phyloP scores from a whole-genome alignment of 2,888 invertebrate genomes.

The Heterodera filipjevi region DNA sequence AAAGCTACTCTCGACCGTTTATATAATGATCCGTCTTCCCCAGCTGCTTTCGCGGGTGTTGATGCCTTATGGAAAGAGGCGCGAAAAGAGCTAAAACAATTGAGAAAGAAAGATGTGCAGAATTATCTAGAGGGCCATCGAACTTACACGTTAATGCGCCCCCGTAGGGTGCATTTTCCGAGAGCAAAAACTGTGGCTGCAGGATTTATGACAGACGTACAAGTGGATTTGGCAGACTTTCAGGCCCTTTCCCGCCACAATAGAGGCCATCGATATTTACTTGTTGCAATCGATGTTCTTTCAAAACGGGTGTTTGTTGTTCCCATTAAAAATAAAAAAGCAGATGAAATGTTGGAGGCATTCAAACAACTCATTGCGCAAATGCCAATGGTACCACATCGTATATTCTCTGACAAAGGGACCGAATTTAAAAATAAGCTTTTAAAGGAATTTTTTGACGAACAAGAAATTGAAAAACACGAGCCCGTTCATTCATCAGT shows the following conservation, averaged over 20 bases:
- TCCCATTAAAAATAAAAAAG: background rate
- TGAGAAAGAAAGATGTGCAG: too few species aligned
- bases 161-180: background rate
- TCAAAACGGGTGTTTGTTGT: background rate
- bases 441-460: too few species aligned
- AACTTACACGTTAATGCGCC: slow-evolving; percentile 4
- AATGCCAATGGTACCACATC: background rate
- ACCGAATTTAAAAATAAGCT: too few species aligned
- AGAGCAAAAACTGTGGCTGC: slow-evolving; percentile 19
- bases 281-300: slow-evolving; percentile 20
- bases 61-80: too few species aligned
- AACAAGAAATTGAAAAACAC: too few species aligned
- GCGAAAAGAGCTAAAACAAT: too few species aligned
- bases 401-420: background rate
- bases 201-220: background rate
- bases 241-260: slow-evolving; percentile 22
- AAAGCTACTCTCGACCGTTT: too few species aligned
- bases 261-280: background rate
- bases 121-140: background rate
- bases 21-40: too few species aligned
- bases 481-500: too few species aligned
- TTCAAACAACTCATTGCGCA: too few species aligned
- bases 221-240: slow-evolving; percentile 30
- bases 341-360: background rate
- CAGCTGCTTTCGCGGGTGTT: too few species aligned